Evolutionary conservation across 2,797 vertebrate species (phyloP), one percentile per base, ranked within the genome.

Genomic region (Crypturellus tataupa): DNA sequence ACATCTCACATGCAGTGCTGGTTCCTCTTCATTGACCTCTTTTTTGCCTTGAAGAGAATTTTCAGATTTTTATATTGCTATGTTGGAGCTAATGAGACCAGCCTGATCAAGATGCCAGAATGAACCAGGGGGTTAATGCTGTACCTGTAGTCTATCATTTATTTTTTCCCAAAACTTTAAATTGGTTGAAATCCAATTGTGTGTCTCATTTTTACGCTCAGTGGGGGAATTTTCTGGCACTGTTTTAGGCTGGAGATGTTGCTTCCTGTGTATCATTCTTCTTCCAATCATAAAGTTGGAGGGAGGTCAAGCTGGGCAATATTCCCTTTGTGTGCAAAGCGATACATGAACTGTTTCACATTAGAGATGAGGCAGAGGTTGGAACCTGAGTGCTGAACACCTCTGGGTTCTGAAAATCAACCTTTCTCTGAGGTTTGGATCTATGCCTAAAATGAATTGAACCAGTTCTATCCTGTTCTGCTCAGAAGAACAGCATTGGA

Each of bases 101-200:
- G 89, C 53, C 60, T 90, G 80, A 75, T 87, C 64, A 95, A 80
- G 83, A 58, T 94, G 89, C 89, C 77, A 83, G 89, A 81, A 70
- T 58, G 87, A 93, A 89, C 93, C 83, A 86, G 60, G 33, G 62
- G 49, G 62, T 80, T 92, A 90, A 94, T 68, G 55, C 68, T 65
- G 44, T 81, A 46, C 77, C 0, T 10, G 59, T 88, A 62, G 92
- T 53, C 80, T 90, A 93, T 60, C 77, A 62, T 35, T 64, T 77
- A 58, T 60, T 87, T 59, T 90, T 79, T 44, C 71, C 65, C 72
- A 78, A 89, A 96, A 83, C 85, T 94, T 93, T 80, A 90, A 89
- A 95, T 82, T 94, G 78, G 56, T 93, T 94, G 60, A 90, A 90
- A 94, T 94, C 78, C 75, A 93, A 73, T 94, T 94, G 90, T 94